Evolutionary conservation across 2,797 vertebrate species (phyloP).

Genomic region (Telmatherina bonti): DNA sequence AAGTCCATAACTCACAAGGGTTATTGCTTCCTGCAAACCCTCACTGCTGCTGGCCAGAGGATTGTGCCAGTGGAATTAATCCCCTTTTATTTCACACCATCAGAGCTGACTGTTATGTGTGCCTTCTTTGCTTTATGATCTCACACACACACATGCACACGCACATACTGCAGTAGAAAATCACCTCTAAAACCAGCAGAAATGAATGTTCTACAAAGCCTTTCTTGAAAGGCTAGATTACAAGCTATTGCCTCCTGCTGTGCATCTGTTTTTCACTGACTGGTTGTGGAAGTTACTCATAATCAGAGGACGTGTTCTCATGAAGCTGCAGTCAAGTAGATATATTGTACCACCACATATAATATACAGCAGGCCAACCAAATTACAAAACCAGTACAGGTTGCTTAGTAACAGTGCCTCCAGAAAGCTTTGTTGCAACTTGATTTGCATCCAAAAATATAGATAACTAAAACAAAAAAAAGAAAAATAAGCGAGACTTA

Average conservation of each 20-base stretch:
- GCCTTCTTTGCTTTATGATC: constrained; percentile 18
- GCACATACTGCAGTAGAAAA: constrained; percentile 16
- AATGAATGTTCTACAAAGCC: constrained; percentile 8
- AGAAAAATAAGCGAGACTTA: constrained; percentile 53
- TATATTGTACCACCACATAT: constrained; percentile 54
- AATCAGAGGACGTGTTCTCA: constrained; percentile 1
- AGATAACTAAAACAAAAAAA: constrained; percentile 50
- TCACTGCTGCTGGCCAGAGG: constrained; percentile 26
- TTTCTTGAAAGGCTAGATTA: constrained; percentile 11
- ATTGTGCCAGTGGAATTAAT: constrained; percentile 46
- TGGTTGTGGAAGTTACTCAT: constrained; percentile 11
- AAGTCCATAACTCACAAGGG: constrained; percentile 60
- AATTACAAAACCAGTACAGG: constrained; percentile 73
- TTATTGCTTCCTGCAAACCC: constrained; percentile 52
- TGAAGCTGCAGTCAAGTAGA: constrained; percentile 53
- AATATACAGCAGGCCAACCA: constrained; percentile 58
- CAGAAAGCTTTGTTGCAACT: constrained; percentile 72
- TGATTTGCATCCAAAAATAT: constrained; percentile 75
- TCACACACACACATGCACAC: neutral
- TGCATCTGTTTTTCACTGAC: constrained; percentile 3
- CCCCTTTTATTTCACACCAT: constrained; percentile 36
- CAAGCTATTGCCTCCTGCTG: constrained; percentile 6
- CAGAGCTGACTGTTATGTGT: constrained; percentile 10
- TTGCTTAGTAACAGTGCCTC: constrained; percentile 85
- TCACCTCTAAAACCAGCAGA: constrained; percentile 2